Base-by-base conservation (phyloP, 2,888 invertebrate species). In the Sialis lutaria region DNA sequence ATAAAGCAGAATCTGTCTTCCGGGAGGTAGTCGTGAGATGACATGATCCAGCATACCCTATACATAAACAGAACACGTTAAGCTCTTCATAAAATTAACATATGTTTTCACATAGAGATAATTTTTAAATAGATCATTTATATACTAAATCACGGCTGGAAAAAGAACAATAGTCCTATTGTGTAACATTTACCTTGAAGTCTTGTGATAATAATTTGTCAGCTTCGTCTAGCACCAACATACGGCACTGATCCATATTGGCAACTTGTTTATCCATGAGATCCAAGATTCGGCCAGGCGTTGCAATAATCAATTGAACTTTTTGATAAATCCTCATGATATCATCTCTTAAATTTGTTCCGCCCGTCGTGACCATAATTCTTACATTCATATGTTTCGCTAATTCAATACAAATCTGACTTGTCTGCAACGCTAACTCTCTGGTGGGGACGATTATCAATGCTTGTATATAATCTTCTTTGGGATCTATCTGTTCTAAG, bases 311-410 rank as follows among this genome's bases (percentile, higher is more conserved):
- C 56, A 96, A 82, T 76, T 98, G 98, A 63, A 96, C 96, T 77
- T 93, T 92, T 69, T 97, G 93, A 73, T 95, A 95, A 65, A 98
- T 89, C 70, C 97, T 85, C 87, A 98, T 91, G 65, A 98, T 98
- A 69, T 98, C 98, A 70, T 98, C 97, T 64, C 95, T 85, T 60
- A 90, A 74, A 70, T 87, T 87, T 57, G 97, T 98, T 58, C 98
- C 98, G n/a, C 45, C 98, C 55, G 98, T 98, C 58, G 97, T 97
- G 53, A 98, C 98, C 98, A 98, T 98, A 55, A 96, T 91, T 67
- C 95, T 88, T 60, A 93, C 82, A 64, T 90, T 85, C 73, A 96
- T 79, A 69, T 98, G 96, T 69, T 97, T 97, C 54, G 95, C 88
- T 60, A 98, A 75, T 69, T 98, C 97, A 67, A 96, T 96, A 71